Evolutionary conservation across 2,797 vertebrate genomes (phyloP).

Genomic region (Otolemur crassicaudatus): DNA sequence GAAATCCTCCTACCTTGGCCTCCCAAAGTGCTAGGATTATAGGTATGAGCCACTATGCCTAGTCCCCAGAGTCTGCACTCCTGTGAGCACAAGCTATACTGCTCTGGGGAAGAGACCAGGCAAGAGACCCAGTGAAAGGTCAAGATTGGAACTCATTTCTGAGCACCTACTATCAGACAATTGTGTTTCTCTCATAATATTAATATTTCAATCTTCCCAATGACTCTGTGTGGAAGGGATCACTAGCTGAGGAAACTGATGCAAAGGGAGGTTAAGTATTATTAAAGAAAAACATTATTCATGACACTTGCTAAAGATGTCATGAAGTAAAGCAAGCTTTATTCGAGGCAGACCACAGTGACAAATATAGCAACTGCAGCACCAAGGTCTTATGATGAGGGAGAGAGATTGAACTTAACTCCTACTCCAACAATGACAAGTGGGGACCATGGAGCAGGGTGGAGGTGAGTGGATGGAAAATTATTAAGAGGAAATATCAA

Average conservation of each 20-base stretch:
- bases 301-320: neutral
- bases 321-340: neutral
- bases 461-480: neutral
- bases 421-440: neutral
- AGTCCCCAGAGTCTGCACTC: neutral
- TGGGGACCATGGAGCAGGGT: neutral
- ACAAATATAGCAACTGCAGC: neutral
- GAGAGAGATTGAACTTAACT: neutral
- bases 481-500: neutral
- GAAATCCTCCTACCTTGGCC: neutral
- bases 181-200: neutral
- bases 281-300: neutral
- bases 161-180: neutral
- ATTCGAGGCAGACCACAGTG: neutral
- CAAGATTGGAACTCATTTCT: neutral
- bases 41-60: neutral
- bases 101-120: neutral
- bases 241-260: neutral
- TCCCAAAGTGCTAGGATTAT: neutral
- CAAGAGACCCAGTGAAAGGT: conserved; percentile 25
- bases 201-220: conserved; percentile 1
- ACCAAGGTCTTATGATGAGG: neutral
- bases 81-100: neutral
- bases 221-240: neutral
- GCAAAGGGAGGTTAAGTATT: conserved; percentile 1